Evolutionary conservation across 64 coral and sea anemone species (phyloP).

Genomic region (Anthopleura sola): DNA sequence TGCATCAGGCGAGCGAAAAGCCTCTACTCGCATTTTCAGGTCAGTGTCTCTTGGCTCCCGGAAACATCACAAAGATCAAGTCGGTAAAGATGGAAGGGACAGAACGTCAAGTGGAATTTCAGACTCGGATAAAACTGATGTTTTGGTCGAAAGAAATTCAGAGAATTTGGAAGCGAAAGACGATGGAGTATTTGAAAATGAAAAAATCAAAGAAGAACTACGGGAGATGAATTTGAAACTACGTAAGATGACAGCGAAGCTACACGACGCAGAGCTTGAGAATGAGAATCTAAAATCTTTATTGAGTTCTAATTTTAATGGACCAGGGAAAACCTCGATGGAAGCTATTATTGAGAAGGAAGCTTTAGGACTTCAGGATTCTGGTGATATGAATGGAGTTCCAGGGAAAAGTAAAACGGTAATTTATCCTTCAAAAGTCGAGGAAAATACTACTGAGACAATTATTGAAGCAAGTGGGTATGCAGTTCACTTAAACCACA

Average conservation of each 20-base stretch:
- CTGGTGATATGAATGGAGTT: neutral
- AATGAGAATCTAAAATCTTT: conserved; percentile 80
- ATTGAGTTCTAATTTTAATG: conserved; percentile 26
- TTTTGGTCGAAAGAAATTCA: conserved; percentile 36
- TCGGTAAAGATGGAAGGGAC: conserved; percentile 22
- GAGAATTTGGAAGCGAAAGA: conserved; percentile 61
- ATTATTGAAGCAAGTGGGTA: conserved; percentile 74
- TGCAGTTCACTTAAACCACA: conserved; percentile 49
- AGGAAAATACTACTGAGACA: conserved; percentile 57
- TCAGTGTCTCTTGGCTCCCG: conserved; percentile 59
- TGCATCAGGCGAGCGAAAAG: conserved; percentile 42
- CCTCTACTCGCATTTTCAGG: conserved; percentile 51
- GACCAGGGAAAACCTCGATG: neutral
- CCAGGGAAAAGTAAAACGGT: conserved; percentile 36
- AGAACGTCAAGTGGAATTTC: conserved; percentile 36
- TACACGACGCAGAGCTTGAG: conserved; percentile 55
- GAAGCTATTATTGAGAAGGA: conserved; percentile 4
- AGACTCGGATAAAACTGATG: conserved; percentile 33
- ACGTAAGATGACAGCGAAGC: conserved; percentile 25
- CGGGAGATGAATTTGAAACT: conserved; percentile 20
- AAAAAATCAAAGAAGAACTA: conserved; percentile 48
- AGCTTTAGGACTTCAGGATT: neutral
- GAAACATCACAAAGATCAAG: conserved; percentile 34
- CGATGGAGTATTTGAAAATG: conserved; percentile 37
- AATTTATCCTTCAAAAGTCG: conserved; percentile 81